Evolutionary conservation across 2,113 vertebrate species (phyloP), one percentile per base, ranked within the genome.

Genomic region (Tetrao urogallus): DNA sequence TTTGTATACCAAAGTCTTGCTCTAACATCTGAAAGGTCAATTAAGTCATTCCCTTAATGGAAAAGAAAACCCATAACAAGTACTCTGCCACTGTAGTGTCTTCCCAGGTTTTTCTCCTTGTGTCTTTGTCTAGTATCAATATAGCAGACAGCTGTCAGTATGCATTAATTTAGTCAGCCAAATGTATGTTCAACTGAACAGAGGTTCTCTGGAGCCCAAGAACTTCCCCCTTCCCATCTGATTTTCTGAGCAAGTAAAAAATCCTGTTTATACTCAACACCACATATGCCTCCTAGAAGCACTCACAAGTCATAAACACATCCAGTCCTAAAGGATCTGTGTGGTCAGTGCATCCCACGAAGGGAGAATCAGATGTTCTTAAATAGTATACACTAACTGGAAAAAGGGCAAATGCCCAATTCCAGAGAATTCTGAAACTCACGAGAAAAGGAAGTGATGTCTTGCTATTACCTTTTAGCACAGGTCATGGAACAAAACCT

Each of bases 401-500:
- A 76, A 11, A 84, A 85, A 24, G 28, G 43, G 22, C 61, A 83
- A 16, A 18, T 30, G 52, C 42, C 52, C 27, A 61, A 8, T 60
- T 89, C 60, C 11, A 54, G 36, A 48, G 45, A 65, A 79, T 0
- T 38, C 38, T 38, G 38, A 38, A 38, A 64, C 64, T 36, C 76
- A 61, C 16, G 30, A 82, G 38, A 45, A 71, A 60, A 83, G 47
- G 20, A 73, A 43, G 19, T 52, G 30, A 64, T 19, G 27, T 48
- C 60, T 78, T 71, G 24, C 38, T 56, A 6, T 72, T 98, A 99
- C 99, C 99, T 99, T 97, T 99, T 99, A 52, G 99, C 99, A 58
- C 99, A 99, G 18, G 99, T 98, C 97, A 99, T 98, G 77, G 99
- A 99, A 94, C 99, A 99, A 96, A 99, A 99, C 78, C 99, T 98